Evolutionary conservation across 2,113 vertebrate species (phyloP).

Genomic region (Colinus virginianus): DNA sequence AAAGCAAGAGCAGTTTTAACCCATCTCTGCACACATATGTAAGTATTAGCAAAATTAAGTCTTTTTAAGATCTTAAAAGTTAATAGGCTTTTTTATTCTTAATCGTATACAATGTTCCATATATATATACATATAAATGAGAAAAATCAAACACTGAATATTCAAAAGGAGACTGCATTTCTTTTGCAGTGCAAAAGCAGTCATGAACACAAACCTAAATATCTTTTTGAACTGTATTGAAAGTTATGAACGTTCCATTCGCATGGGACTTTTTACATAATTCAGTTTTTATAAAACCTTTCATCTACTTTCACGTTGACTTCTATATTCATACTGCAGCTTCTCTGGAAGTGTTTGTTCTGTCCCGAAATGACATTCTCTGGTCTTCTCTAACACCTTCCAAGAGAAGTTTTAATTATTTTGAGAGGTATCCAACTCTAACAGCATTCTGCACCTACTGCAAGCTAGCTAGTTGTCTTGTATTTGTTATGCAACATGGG

Average conservation of each 20-base stretch:
- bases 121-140: too few species aligned
- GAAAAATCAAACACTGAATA: background rate
- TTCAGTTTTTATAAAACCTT: background rate
- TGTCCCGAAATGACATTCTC: background rate
- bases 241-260: background rate
- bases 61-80: background rate
- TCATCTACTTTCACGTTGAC: background rate
- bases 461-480: background rate
- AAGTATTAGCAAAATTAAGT: background rate
- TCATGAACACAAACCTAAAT: background rate
- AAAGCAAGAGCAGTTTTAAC: background rate
- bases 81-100: background rate
- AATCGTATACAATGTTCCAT: background rate
- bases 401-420: background rate
- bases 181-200: background rate
- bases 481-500: background rate
- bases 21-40: background rate
- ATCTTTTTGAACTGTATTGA: background rate
- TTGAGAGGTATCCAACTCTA: background rate
- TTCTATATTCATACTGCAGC: background rate
- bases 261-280: background rate
- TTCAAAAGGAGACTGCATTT: background rate
- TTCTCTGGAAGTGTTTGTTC: background rate
- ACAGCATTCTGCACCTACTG: background rate
- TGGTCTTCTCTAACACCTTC: background rate